These are phyloP conservation scores for Phoenicopterus ruber DNA, from an alignment of 2,113 vertebrate genomes.

Conservation along the genomic window DNA sequence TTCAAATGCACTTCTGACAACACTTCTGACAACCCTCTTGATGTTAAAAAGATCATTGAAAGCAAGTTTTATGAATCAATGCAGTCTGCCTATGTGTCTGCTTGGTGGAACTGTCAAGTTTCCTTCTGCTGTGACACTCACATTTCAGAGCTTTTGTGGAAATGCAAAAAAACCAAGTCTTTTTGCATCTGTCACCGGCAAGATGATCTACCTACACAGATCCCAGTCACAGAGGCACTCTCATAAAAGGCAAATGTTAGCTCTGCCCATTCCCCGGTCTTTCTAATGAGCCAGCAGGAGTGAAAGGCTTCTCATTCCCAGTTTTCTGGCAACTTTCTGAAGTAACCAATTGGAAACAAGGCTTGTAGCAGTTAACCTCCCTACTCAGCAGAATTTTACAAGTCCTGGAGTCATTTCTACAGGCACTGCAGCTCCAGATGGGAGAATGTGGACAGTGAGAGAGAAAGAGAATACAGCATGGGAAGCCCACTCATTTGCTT, in stretches of 20 bases:
- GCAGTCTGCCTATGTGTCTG: background rate
- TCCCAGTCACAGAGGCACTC: background rate
- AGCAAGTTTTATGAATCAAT: background rate
- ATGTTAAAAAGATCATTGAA: background rate
- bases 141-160: background rate
- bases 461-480: background rate
- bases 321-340: background rate
- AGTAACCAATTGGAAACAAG: conserved; percentile 20
- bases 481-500: background rate
- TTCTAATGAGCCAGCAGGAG: conserved; percentile 10
- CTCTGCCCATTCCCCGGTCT: background rate
- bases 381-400: background rate
- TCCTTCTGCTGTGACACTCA: background rate
- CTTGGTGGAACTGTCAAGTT: background rate
- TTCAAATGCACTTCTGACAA: background rate
- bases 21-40: background rate
- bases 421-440: background rate
- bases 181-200: background rate
- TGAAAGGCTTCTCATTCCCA: background rate
- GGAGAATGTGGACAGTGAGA: background rate
- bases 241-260: conserved; percentile 12
- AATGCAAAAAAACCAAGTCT: background rate
- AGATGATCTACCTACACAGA: background rate
- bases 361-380: background rate
- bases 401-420: background rate